phyloP scores from a whole-genome alignment of 2,113 vertebrate species.

The Phyllopteryx taeniolatus region DNA sequence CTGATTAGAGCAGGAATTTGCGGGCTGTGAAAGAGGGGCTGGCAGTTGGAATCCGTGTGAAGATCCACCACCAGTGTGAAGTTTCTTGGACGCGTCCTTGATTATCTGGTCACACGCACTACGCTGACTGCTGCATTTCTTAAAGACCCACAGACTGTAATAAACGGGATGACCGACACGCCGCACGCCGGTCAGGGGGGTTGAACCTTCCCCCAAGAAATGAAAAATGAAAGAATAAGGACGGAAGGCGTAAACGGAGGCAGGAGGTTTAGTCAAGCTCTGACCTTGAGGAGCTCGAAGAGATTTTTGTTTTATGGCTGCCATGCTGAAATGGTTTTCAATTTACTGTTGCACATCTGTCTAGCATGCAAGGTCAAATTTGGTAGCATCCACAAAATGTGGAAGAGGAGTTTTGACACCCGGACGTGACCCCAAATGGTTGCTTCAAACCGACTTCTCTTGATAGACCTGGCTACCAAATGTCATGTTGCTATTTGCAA shows the following conservation, averaged over 20 bases:
- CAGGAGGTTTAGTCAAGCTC: not conserved
- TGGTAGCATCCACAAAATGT: too few relatives aligned
- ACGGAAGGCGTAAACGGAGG: not conserved
- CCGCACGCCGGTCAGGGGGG: not conserved
- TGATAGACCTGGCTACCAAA: too few relatives aligned
- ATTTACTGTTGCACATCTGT: too few relatives aligned
- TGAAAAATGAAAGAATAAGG: too few relatives aligned
- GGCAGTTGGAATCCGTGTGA: not conserved
- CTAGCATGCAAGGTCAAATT: too few relatives aligned
- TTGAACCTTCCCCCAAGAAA: not conserved
- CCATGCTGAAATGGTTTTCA: too few relatives aligned
- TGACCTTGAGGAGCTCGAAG: too few relatives aligned
- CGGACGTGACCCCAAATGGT: too few relatives aligned
- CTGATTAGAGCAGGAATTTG: conserved; percentile 12
- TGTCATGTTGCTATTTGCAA: too few relatives aligned
- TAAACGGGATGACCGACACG: not conserved
- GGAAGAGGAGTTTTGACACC: too few relatives aligned
- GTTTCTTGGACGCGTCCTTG: not conserved
- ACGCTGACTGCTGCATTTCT: conserved; percentile 4
- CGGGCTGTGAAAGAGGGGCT: conserved; percentile 10
- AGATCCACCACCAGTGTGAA: not conserved
- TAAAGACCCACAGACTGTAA: not conserved
- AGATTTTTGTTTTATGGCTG: too few relatives aligned
- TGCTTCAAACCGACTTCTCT: too few relatives aligned
- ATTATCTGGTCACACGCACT: not conserved